Base-by-base conservation (phyloP, 2,888 invertebrate species). In the Julus scanicus region DNA sequence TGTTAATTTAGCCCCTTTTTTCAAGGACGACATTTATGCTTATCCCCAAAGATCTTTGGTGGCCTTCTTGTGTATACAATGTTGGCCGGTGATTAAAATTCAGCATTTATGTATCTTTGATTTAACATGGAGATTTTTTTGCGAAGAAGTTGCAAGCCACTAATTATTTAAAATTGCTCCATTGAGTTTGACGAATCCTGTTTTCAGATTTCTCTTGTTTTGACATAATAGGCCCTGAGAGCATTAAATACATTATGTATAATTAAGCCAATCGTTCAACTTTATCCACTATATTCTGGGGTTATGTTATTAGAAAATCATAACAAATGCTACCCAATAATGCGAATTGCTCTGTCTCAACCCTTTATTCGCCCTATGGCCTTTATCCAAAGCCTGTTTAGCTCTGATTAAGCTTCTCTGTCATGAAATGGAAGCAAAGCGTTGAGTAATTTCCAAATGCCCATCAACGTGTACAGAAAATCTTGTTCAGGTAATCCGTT, bases 381-480 rank as follows among this genome's bases (percentile, higher is more conserved):
- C 80, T 13, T 80, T 80, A 37, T 80, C 80, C 80, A 37, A 17
- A 29, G 80, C 80, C 80, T 80, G 80, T 80, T 80, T 37, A 37
- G 15, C 37, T 9, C 80, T 80, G 80, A 80, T 80, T 80, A 80
- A 80, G 80, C 80, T 80, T 80, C 71, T 71, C 80, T 80, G 37
- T 80, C 80, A 13, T 80, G 80, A 13, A 80, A 37, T 80, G 80
- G 80, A 80, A 37, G 80, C 37, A 80, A 80, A 80, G 15, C 80
- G 80, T 80, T 80, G 80, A 39, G 37, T 80, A 80, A 80, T 80
- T 80, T 80, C 80, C 13, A 80, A 80, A 80, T 80, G 80, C 80
- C 44, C 80, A 29, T 80, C 37, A 29, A 80, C 80, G 80, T 80
- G 13, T 37, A 3, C 80, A 37, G 37, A 37, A 71, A 80, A 37